Evolutionary conservation across 2,797 vertebrate species (phyloP).

Genomic region (Cichlasoma orientale): DNA sequence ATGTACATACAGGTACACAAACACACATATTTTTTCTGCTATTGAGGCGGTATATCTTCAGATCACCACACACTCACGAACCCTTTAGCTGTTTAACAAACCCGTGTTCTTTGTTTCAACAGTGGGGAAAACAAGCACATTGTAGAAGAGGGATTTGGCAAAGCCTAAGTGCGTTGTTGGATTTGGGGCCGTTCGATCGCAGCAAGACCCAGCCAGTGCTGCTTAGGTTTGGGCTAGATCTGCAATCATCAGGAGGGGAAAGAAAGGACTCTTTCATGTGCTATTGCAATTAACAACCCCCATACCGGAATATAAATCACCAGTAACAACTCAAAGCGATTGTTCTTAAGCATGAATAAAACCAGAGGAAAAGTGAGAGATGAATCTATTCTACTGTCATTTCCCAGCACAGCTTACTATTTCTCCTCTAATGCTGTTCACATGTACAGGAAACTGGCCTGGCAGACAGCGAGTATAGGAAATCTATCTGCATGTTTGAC

Average conservation of each 20-base stretch:
- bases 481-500: conserved; percentile 77
- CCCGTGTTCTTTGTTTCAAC: conserved; percentile 70
- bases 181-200: conserved; percentile 63
- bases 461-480: conserved; percentile 72
- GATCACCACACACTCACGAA: conserved; percentile 40
- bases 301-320: conserved; percentile 58
- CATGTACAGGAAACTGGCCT: conserved; percentile 75
- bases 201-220: conserved; percentile 57
- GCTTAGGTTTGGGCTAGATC: conserved; percentile 68
- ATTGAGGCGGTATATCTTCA: conserved; percentile 17
- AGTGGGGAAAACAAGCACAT: conserved; percentile 68
- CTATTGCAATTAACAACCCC: conserved; percentile 68
- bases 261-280: conserved; percentile 68
- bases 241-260: conserved; percentile 54
- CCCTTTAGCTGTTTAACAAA: conserved; percentile 63
- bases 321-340: conserved; percentile 60
- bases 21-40: background rate
- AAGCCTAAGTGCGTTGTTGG: conserved; percentile 57
- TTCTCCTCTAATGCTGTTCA: conserved; percentile 71
- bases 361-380: conserved; percentile 39
- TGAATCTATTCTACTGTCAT: conserved; percentile 65
- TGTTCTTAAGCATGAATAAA: conserved; percentile 49
- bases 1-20: background rate
- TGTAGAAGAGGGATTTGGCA: conserved; percentile 73
- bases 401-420: conserved; percentile 62